Conservation (phyloP, 92 coral and sea anemone genomes). For the Phenganax marumi region DNA sequence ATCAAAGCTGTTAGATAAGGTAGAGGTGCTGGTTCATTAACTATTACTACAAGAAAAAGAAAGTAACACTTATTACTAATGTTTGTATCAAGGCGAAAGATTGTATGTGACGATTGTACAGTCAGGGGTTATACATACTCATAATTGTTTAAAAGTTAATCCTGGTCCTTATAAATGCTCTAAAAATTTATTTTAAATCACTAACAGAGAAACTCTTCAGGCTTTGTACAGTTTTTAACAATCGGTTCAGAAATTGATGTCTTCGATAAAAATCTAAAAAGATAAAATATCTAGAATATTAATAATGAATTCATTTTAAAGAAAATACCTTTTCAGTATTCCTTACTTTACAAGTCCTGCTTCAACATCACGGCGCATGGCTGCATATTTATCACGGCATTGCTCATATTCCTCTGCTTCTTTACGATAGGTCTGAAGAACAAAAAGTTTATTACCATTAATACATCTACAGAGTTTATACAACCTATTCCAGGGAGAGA, state of each 20-base stretch:
- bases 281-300: background rate
- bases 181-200: background rate
- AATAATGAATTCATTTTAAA: background rate
- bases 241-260: conserved; percentile 71
- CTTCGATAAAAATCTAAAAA: conserved; percentile 82
- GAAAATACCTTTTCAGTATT: background rate
- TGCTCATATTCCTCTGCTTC: conserved; percentile 86
- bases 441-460: background rate
- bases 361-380: conserved; percentile 85
- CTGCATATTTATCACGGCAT: conserved; percentile 89
- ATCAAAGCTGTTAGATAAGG: conserved; percentile 70
- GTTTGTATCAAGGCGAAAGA: background rate
- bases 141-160: too few relatives aligned
- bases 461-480: too few relatives aligned
- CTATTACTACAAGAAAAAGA: conserved; percentile 44
- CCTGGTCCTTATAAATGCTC: too few relatives aligned
- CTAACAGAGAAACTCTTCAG: conserved; percentile 72
- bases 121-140: too few relatives aligned
- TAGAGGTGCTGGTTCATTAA: conserved; percentile 57
- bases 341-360: conserved; percentile 86
- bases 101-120: background rate
- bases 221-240: conserved; percentile 79
- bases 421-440: conserved; percentile 71
- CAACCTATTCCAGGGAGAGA: too few relatives aligned
- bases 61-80: background rate